phyloP scores from a whole-genome alignment of 2,797 vertebrate genomes.

The Eulemur albifrons region DNA sequence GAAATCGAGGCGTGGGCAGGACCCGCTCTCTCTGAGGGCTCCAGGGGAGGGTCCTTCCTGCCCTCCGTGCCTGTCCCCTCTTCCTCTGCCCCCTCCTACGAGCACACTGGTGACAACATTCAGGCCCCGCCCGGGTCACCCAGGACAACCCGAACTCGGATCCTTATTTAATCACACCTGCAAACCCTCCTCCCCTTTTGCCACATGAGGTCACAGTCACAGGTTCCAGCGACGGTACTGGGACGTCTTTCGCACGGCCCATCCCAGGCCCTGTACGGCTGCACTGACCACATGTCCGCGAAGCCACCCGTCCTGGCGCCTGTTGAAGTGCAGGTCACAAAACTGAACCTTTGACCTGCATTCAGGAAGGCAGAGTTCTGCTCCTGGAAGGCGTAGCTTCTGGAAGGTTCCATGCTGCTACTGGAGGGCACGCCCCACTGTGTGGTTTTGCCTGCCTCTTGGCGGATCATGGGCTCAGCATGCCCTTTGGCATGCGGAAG shows the following conservation, averaged over 20 bases:
- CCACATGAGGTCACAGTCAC: accelerated
- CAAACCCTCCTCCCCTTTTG: background rate
- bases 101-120: background rate
- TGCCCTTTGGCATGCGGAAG: background rate
- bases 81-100: background rate
- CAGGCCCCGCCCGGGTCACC: background rate
- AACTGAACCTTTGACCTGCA: background rate
- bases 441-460: background rate
- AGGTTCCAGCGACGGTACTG: background rate
- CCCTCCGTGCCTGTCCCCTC: background rate
- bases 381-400: background rate
- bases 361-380: background rate
- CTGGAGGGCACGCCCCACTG: background rate
- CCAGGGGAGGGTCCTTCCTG: background rate
- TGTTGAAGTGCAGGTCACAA: background rate
- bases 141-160: background rate
- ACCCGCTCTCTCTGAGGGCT: accelerated
- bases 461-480: background rate
- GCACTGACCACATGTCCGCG: accelerated
- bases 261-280: background rate
- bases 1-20: no score
- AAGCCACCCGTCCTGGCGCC: background rate
- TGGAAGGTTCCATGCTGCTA: background rate
- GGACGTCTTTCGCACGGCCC: background rate
- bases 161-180: background rate